Conservation (phyloP, 37 sponge, comb jelly and placozoan genomes). For the Agelas oroides region DNA sequence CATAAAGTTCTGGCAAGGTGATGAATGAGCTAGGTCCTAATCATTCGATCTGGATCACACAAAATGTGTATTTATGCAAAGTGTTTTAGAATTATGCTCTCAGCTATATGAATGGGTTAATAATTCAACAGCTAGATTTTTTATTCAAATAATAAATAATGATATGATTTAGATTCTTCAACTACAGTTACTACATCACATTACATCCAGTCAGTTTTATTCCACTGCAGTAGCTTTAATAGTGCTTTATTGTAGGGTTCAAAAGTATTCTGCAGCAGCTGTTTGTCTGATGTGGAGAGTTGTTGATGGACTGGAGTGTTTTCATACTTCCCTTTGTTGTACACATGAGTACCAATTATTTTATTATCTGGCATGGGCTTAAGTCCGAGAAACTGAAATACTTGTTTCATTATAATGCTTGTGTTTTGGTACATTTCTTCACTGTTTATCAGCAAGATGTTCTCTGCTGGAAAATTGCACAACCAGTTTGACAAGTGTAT, state of each 20-base stretch:
- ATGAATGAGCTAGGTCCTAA: too few species aligned
- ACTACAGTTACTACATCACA: too few species aligned
- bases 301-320: neutral
- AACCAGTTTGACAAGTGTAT: slow-evolving; percentile 50
- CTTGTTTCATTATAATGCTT: slow-evolving; percentile 27
- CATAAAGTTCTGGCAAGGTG: too few species aligned
- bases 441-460: slow-evolving; percentile 60
- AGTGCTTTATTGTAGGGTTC: slow-evolving; percentile 37
- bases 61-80: too few species aligned
- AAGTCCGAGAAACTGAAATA: slow-evolving; percentile 45
- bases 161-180: too few species aligned
- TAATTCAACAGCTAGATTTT: too few species aligned
- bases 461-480: slow-evolving; percentile 66
- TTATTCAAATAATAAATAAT: too few species aligned
- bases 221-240: slow-evolving; percentile 44
- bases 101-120: too few species aligned
- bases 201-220: slow-evolving; percentile 5
- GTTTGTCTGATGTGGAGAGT: neutral
- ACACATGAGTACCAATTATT: slow-evolving; percentile 17
- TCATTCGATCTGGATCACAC: too few species aligned
- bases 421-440: slow-evolving; percentile 58
- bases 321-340: slow-evolving; percentile 27
- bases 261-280: slow-evolving; percentile 12
- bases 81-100: too few species aligned
- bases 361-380: neutral